A percentile compares a stretch with the other conserved stretches of the same genome.
Evolutionary conservation across 2,113 vertebrate genomes (phyloP).

Genomic region (Callopanchax toddi): DNA sequence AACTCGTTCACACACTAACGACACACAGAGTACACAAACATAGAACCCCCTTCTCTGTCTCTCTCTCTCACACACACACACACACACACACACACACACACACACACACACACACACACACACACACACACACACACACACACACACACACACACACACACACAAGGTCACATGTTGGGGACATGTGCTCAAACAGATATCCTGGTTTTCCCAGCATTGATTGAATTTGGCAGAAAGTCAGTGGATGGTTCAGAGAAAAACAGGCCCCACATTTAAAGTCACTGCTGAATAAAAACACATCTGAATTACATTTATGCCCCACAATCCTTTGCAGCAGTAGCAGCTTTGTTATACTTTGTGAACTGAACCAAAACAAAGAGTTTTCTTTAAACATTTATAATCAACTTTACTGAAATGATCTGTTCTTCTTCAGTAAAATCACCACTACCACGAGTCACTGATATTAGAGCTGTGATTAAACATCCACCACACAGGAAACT

Average conservation of each 20-base stretch:
- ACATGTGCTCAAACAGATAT: constrained; percentile 42
- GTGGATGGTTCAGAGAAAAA: too few relatives aligned
- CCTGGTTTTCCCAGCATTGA: constrained; percentile 5
- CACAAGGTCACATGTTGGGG: constrained; percentile 52
- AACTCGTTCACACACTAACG: constrained; percentile 18
- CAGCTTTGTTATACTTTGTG: neutral
- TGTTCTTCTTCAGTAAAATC: too few relatives aligned
- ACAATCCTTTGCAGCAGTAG: constrained; percentile 25
- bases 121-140: too few relatives aligned
- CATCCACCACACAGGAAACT: neutral
- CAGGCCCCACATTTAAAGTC: too few relatives aligned
- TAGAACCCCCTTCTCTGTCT: neutral
- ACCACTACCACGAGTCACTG: neutral
- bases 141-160: constrained; percentile 5
- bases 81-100: neutral
- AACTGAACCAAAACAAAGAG: too few relatives aligned
- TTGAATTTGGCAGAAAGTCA: constrained; percentile 32
- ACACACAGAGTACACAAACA: constrained; percentile 34
- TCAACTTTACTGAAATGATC: neutral
- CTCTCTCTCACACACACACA: too few relatives aligned
- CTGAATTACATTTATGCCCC: constrained; percentile 29
- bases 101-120: constrained; percentile 16
- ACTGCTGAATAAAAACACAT: neutral
- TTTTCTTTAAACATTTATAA: constrained; percentile 1
- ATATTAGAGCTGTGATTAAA: constrained; percentile 2